Base-by-base conservation (phyloP, 2,888 invertebrate genomes). In the Morinoia aosen region DNA sequence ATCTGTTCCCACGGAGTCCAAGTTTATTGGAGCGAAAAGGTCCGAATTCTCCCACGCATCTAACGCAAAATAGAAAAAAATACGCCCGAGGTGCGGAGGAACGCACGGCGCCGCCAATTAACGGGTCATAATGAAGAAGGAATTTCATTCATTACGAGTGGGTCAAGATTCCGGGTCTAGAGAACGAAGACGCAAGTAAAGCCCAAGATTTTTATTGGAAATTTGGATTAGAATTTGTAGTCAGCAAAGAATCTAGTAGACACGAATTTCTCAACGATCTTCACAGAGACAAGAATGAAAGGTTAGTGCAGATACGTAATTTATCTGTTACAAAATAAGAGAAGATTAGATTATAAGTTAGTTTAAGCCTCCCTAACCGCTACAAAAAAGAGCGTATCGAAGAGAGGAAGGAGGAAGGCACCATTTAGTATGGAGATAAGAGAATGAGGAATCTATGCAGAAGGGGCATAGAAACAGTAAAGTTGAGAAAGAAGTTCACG, bases 81-180 rank as follows among this genome's bases (percentile, higher is more conserved):
- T 40, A 90, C 90, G 90, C 90, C 90, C 90, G 90, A 90, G 90
- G 90, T 90, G 90, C 39, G 90, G 12, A 90, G 90, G 90, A 11
- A 90, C 90, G 90, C 90, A 48, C 90, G 12, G 48, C 40, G 90
- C 14, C 90, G 90, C 39, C 90, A 90, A 90, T 90, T 90, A 76
- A 90, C 90, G 48, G 90, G 14, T 16, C 48, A 48, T 90, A 90
- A 90, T 48, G 90, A 40, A 90, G 90, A 48, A 90, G 90, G 40
- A 40, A 90, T 90, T 90, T 48, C 90, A 90, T 90, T 90, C 90
- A 90, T 90, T 90, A 10, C 90, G 90, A 90, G 40, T 48, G 40
- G 48, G 90, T 39, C 90, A 90, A 90, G 90, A 90, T 90, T 90
- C 90, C 14, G 90, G 16, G 90, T 48, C 39, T 40, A 12, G 48